A percentile compares a stretch with the other conserved stretches of the same genome.
Conservation (phyloP, 2,113 vertebrate genomes). For the Zapus hudsonius region DNA sequence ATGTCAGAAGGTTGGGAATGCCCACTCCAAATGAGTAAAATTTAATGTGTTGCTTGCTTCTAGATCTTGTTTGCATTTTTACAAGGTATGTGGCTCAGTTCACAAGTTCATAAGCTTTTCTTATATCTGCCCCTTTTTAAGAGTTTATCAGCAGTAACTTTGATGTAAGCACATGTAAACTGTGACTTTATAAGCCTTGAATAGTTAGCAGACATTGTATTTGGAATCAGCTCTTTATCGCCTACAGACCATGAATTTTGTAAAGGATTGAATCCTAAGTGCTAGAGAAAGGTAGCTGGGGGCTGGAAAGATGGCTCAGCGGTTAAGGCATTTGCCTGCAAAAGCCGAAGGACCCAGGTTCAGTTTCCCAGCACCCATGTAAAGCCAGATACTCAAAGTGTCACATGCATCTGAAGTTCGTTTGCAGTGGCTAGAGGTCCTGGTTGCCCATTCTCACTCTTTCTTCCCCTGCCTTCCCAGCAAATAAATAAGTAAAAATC, state of each 20-base stretch:
- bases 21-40: slow-evolving; percentile 27
- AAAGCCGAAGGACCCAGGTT: too few species aligned
- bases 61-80: slow-evolving; percentile 31
- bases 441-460: too few species aligned
- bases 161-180: slow-evolving; percentile 38
- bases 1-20: too few species aligned
- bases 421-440: too few species aligned
- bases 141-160: slow-evolving; percentile 63
- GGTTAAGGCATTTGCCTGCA: too few species aligned
- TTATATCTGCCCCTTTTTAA: not conserved
- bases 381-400: too few species aligned
- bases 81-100: not conserved
- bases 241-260: not conserved
- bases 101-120: not conserved
- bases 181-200: slow-evolving; percentile 62
- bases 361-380: too few species aligned
- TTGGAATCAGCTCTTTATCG: slow-evolving; percentile 58
- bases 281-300: not conserved
- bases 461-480: too few species aligned
- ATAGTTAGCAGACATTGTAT: slow-evolving; percentile 59
- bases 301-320: too few species aligned
- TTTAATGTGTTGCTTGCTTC: not conserved
- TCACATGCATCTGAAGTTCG: too few species aligned
- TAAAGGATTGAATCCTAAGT: slow-evolving; percentile 2
- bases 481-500: too few species aligned